Percentiles rank a stretch among this genome's conserved stretches.
These are phyloP conservation scores for Trachops cirrhosus DNA, from an alignment of 2,797 vertebrate species.

Conservation along the genomic window DNA sequence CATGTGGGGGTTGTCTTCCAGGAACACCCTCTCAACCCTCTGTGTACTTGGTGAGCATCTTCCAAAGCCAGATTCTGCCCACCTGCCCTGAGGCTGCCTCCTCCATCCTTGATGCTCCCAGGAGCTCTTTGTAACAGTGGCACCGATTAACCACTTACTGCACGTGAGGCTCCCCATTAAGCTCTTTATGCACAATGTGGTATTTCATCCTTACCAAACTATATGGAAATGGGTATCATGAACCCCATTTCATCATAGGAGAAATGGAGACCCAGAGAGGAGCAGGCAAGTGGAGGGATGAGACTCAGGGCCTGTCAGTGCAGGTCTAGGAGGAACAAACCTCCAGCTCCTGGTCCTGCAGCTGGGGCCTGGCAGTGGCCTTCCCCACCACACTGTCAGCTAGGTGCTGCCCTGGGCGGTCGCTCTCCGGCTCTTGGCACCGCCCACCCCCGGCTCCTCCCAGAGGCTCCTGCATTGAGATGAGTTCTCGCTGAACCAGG, in stretches of 20 bases:
- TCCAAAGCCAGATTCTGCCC: neutral
- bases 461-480: neutral
- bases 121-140: neutral
- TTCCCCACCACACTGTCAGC: neutral
- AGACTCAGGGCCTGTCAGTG: rapidly evolving
- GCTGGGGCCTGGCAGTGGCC: neutral
- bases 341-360: neutral
- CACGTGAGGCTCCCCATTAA: neutral
- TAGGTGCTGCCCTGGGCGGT: neutral
- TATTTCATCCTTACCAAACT: neutral
- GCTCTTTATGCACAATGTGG: neutral
- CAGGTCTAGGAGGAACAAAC: neutral
- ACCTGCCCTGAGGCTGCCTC: neutral
- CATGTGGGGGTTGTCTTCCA: neutral
- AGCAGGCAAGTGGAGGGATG: neutral
- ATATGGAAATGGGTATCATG: neutral
- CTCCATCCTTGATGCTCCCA: neutral
- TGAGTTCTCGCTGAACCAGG: neutral
- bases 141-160: rapidly evolving
- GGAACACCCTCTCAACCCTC: neutral
- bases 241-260: neutral
- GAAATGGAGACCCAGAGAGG: neutral
- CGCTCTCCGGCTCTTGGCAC: neutral
- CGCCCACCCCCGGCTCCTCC: neutral
- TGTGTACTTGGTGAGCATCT: neutral